phyloP scores from a whole-genome alignment of 2,888 invertebrate genomes.

The Tillus elongatus region DNA sequence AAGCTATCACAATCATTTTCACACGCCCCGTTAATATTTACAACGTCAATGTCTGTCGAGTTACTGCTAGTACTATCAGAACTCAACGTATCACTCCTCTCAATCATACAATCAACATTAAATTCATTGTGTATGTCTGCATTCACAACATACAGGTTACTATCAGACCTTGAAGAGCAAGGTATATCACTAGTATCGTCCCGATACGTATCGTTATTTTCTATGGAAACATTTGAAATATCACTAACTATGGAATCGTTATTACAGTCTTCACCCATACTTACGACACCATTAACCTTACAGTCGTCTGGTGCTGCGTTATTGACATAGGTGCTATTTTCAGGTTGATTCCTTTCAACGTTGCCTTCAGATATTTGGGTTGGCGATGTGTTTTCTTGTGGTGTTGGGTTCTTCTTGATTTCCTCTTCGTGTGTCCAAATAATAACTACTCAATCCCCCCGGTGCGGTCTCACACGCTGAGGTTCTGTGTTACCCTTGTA shows the following conservation, averaged over 20 bases:
- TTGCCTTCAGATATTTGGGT: constrained; percentile 12
- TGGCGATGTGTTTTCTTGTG: background rate
- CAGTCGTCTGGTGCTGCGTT: background rate
- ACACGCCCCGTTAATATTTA: too few relatives aligned
- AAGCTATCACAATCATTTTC: background rate
- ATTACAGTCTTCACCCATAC: constrained; percentile 13
- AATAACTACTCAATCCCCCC: constrained; percentile 43
- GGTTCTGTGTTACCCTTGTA: constrained; percentile 49
- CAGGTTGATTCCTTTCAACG: background rate
- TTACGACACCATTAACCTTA: background rate
- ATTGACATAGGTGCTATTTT: background rate
- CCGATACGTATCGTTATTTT: background rate
- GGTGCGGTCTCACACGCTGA: constrained; percentile 32
- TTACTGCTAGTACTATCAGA: background rate
- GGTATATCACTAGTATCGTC: background rate
- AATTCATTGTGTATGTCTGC: constrained; percentile 27
- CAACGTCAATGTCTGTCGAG: background rate
- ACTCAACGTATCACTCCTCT: constrained; percentile 6
- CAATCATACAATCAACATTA: constrained; percentile 7
- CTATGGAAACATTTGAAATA: background rate
- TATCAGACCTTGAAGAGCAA: constrained; percentile 13
- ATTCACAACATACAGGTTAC: constrained; percentile 22
- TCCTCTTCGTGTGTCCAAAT: constrained; percentile 37
- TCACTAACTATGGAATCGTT: constrained; percentile 10
- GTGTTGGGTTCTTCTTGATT: constrained; percentile 13